These are phyloP conservation scores for Tetramorium alpestre DNA, from an alignment of 1,140 invertebrate genomes.

Conservation along the genomic window DNA sequence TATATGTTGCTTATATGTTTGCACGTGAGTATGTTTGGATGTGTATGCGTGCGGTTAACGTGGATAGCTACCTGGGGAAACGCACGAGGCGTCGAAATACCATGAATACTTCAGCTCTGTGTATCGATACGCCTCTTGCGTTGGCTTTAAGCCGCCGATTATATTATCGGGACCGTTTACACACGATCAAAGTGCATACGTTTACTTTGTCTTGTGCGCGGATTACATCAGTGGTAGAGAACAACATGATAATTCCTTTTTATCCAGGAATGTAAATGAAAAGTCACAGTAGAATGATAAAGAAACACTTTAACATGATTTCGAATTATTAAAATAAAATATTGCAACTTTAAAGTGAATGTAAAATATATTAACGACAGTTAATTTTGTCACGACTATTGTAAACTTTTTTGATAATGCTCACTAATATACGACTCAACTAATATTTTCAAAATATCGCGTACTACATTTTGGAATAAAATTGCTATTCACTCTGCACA, in stretches of 20 bases:
- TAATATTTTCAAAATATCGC: not conserved
- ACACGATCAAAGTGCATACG: constrained; percentile 31
- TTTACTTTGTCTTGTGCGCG: not conserved
- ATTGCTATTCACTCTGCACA: not conserved
- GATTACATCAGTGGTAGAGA: constrained; percentile 10
- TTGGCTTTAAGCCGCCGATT: constrained; percentile 6
- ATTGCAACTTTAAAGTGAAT: not conserved
- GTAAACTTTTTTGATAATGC: not conserved
- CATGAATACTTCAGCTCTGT: constrained; percentile 60
- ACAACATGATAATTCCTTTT: not conserved
- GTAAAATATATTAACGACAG: not conserved
- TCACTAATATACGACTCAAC: not conserved
- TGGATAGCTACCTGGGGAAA: constrained; percentile 36
- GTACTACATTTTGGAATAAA: not conserved
- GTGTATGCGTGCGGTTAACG: constrained; percentile 38
- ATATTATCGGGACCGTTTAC: constrained; percentile 55
- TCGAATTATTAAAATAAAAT: not conserved
- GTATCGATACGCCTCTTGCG: constrained; percentile 36
- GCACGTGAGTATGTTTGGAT: not conserved
- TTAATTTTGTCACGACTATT: not conserved
- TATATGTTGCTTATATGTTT: not conserved
- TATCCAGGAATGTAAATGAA: not conserved
- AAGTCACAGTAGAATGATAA: not conserved
- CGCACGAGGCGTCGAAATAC: constrained; percentile 58
- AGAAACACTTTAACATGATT: not conserved